Conservation (phyloP, 2,113 vertebrate genomes). For the Turdus rufiventris region DNA sequence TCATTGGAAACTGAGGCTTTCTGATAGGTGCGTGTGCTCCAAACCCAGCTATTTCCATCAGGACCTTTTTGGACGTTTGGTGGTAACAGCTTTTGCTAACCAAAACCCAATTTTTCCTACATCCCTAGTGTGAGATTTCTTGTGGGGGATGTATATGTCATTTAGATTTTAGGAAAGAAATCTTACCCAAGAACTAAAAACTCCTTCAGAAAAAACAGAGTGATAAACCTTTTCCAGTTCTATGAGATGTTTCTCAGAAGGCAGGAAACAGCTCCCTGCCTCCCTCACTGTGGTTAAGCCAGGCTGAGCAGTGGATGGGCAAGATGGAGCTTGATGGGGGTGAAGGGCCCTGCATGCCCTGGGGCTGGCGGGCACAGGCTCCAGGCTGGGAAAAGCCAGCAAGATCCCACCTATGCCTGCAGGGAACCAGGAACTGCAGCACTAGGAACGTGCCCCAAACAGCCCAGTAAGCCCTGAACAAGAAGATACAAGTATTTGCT, state of each 20-base stretch:
- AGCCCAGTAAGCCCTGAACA: not conserved
- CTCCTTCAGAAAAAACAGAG: not conserved
- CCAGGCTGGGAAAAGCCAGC: not conserved
- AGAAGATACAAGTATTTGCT: not conserved
- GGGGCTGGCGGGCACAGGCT: not conserved
- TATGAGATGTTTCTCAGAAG: not conserved
- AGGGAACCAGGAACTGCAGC: not conserved
- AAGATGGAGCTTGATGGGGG: constrained; percentile 4
- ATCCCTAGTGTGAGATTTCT: not conserved
- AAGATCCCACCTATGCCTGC: not conserved
- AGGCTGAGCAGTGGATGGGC: not conserved
- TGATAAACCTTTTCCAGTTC: not conserved
- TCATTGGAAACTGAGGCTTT: not conserved
- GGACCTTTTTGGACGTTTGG: not conserved
- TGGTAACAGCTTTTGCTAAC: not conserved
- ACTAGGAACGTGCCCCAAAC: not conserved
- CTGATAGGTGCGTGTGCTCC: rapidly evolving
- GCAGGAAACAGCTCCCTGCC: not conserved
- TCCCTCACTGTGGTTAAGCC: not conserved
- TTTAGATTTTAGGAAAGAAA: not conserved
- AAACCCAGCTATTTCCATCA: not conserved
- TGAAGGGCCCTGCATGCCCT: not conserved
- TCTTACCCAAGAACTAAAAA: not conserved
- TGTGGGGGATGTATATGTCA: not conserved
- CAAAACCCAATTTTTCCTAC: not conserved